A percentile compares a stretch with the other conserved stretches of the same genome.
These are phyloP conservation scores for Spermophilus dauricus DNA, from an alignment of 2,113 vertebrate genomes.

Conservation along the genomic window DNA sequence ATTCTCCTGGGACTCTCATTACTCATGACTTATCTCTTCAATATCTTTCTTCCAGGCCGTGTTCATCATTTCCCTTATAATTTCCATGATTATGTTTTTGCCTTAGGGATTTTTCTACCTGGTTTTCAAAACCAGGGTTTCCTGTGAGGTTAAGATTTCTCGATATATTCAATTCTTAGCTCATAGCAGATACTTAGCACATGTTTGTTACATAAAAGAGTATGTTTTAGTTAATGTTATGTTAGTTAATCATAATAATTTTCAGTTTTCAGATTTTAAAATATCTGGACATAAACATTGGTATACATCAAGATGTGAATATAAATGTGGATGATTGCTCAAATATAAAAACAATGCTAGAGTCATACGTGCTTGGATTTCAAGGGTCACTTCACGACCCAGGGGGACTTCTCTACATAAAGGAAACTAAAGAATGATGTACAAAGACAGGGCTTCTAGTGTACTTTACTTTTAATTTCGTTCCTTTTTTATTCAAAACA, in stretches of 20 bases:
- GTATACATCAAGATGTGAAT: not conserved
- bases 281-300: not conserved
- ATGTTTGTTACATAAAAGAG: not conserved
- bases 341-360: not conserved
- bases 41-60: not conserved
- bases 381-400: not conserved
- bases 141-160: not conserved
- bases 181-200: not conserved
- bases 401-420: not conserved
- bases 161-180: not conserved
- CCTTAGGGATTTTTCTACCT: not conserved
- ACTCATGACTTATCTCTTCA: not conserved
- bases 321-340: not conserved
- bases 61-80: not conserved
- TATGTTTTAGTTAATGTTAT: too few relatives aligned
- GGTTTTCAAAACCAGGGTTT: conserved; percentile 35
- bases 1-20: not conserved
- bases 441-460: not conserved
- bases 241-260: not conserved
- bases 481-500: conserved; percentile 32
- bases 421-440: not conserved
- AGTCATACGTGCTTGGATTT: not conserved
- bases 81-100: not conserved
- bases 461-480: not conserved
- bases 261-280: not conserved